phyloP scores from a whole-genome alignment of 2,797 vertebrate species.

The Hapalemur alaotrensis region DNA sequence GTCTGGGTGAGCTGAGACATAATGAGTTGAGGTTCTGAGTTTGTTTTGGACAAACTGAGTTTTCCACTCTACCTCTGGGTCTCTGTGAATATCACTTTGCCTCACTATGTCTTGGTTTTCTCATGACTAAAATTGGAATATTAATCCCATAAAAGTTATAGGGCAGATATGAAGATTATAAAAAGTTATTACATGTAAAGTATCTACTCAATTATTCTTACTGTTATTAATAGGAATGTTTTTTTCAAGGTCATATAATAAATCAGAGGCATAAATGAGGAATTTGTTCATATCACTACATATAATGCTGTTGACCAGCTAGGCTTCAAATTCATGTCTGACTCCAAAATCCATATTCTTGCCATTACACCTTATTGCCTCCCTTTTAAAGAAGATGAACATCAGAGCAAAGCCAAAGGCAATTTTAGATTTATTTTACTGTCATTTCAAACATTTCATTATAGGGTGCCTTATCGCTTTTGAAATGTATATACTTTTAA shows the following conservation, averaged over 20 bases:
- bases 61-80: not conserved
- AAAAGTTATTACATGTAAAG: not conserved
- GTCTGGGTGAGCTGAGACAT: too few relatives aligned
- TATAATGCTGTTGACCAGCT: not conserved
- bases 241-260: not conserved
- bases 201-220: not conserved
- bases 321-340: not conserved
- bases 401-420: constrained; percentile 57
- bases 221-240: not conserved
- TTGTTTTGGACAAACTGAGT: not conserved
- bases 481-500: constrained; percentile 56
- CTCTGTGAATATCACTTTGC: not conserved
- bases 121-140: not conserved
- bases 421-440: constrained; percentile 62
- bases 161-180: not conserved
- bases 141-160: not conserved
- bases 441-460: constrained; percentile 55
- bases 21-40: not conserved
- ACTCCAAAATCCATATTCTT: constrained; percentile 21
- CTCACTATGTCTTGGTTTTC: not conserved
- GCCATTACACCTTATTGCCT: not conserved
- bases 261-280: not conserved
- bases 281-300: not conserved
- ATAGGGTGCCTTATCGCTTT: constrained; percentile 28
- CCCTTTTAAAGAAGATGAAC: constrained; percentile 47